Conservation (phyloP, 2,113 vertebrate species). For the Apodemus sylvaticus region DNA sequence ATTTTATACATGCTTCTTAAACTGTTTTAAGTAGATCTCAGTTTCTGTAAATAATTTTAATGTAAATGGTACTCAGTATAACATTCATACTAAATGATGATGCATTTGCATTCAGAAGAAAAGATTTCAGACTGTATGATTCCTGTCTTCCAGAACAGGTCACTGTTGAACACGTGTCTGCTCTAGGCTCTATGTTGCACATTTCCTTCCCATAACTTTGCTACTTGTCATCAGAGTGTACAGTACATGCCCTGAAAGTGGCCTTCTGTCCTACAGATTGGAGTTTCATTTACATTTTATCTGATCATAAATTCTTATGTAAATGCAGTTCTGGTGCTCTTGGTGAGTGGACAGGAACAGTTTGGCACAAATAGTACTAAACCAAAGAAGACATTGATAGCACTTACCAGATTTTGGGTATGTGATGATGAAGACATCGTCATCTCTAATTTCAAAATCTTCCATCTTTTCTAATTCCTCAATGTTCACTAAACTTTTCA, state of each 20-base stretch:
- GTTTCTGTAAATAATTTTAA: background rate
- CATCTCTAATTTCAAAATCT: conserved; percentile 61
- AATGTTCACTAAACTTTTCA: fast-evolving
- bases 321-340: background rate
- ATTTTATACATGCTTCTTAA: too few species aligned
- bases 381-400: background rate
- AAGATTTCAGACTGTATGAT: background rate
- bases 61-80: background rate
- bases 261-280: background rate
- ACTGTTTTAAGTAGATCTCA: background rate
- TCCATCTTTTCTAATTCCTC: background rate
- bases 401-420: conserved; percentile 69
- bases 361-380: background rate
- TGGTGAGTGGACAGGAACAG: background rate
- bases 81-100: background rate
- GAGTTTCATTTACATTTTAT: background rate
- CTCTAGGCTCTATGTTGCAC: background rate
- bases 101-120: background rate
- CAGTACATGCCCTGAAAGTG: background rate
- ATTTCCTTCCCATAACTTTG: background rate
- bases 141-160: background rate
- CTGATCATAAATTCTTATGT: background rate
- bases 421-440: conserved; percentile 50
- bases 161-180: background rate
- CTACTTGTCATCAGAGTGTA: background rate